These are phyloP conservation scores for Heloderma charlesbogerti DNA, from an alignment of 2,113 vertebrate genomes.

Conservation along the genomic window DNA sequence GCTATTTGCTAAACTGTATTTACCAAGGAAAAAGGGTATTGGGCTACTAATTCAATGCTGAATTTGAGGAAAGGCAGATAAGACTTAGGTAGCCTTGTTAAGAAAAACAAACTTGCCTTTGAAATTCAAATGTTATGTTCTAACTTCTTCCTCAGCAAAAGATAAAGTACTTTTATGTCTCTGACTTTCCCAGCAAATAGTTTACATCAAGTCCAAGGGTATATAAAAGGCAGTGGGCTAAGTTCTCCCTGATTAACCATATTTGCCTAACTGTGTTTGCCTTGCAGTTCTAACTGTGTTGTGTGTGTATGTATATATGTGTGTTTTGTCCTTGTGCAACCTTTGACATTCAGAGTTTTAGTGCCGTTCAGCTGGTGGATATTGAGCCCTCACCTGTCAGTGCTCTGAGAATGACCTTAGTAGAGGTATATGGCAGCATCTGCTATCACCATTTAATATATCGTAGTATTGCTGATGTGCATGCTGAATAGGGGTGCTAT, in stretches of 20 bases:
- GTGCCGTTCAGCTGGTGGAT: constrained; percentile 96
- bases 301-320: constrained; percentile 58
- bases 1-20: background rate
- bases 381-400: constrained; percentile 98
- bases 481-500: constrained; percentile 14
- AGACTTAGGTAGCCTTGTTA: background rate
- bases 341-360: constrained; percentile 88
- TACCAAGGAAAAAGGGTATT: background rate
- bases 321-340: constrained; percentile 72
- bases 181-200: constrained; percentile 11
- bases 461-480: constrained; percentile 28
- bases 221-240: constrained; percentile 34
- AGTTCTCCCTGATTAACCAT: constrained; percentile 33
- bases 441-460: constrained; percentile 15
- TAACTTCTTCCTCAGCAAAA: constrained; percentile 1
- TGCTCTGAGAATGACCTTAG: constrained; percentile 99
- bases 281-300: constrained; percentile 76
- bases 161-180: constrained; percentile 14
- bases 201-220: background rate
- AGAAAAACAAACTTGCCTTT: background rate
- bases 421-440: constrained; percentile 86
- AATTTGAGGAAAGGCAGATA: background rate
- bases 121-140: background rate
- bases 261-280: constrained; percentile 58
- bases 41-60: background rate